Percentiles rank a stretch among this genome's conserved stretches.
These are phyloP conservation scores for Elaphurus davidianus DNA, from an alignment of 2,113 vertebrate genomes.

Conservation along the genomic window DNA sequence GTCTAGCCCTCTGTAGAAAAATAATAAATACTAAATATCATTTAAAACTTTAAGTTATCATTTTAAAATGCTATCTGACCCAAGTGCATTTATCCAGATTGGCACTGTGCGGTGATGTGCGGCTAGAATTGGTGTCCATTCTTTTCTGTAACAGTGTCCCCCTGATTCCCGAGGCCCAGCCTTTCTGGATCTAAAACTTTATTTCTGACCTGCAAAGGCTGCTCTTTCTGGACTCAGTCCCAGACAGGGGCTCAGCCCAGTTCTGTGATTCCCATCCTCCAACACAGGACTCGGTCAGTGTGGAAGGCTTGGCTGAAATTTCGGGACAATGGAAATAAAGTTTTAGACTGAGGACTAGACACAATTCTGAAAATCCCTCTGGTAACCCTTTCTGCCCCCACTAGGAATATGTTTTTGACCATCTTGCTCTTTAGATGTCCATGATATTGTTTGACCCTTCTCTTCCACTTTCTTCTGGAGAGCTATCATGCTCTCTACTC, in stretches of 20 bases:
- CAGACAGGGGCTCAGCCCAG: not conserved
- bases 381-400: not conserved
- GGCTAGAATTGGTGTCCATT: not conserved
- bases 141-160: not conserved
- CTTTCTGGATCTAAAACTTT: not conserved
- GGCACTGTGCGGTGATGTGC: not conserved
- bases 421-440: not conserved
- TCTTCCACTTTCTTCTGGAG: not conserved
- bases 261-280: not conserved
- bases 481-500: not conserved
- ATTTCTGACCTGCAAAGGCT: not conserved
- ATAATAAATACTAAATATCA: not conserved
- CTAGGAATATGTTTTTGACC: not conserved
- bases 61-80: not conserved
- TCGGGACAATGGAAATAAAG: not conserved
- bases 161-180: not conserved
- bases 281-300: not conserved
- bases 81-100: not conserved
- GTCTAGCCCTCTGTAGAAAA: not conserved
- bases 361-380: not conserved
- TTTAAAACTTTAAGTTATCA: not conserved
- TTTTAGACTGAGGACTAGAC: not conserved
- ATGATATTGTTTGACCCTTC: not conserved
- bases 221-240: not conserved
- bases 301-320: not conserved